Evolutionary conservation across 2,113 vertebrate species (phyloP), one percentile per base, ranked within the genome.

Genomic region (Thunnus maccoyii): DNA sequence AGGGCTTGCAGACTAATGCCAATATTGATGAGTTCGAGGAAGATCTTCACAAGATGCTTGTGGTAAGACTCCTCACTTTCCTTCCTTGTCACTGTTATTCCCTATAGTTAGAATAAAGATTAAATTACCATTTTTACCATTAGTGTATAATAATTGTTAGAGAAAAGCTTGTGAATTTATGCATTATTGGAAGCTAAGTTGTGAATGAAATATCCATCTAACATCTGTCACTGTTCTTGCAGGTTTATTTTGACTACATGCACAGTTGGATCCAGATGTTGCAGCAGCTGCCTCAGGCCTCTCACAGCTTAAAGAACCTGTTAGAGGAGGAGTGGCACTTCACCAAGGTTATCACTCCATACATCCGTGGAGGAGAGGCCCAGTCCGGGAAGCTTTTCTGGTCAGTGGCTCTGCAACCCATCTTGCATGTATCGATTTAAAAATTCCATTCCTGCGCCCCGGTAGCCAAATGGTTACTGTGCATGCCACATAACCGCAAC

Each of bases 161-260:
- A 63, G 22, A 70, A 10, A 32, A 8, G 10, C 50, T 22, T 58
- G 18, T 36, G n/a, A 47, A 54, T 44, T 3, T 66, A 11, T 27
- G 16, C 22, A 20, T 61, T n/a, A 48, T 58, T 63, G 17, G 11
- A n/a, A 18, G 30, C 22, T 22, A 22, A 22, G 52, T 75, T 62
- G 11, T 51, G 22, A 5, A 20, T 61, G 10, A 58, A 50, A 44
- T 20, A 20, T 56, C 9, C 4, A 5, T 58, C 5, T 14, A 30
- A 64, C 16, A 27, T 41, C 48, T 50, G 16, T 51, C 56, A 46
- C 50, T 88, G 55, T 30, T 69, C 25, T 54, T 89, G 69, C 81
- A 99, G 98, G 98, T 99, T 62, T 99, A 99, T 91, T 99, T 99
- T 93, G 97, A 98, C 93, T 99, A 99, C 93, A 99, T 99, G 98